Base-by-base conservation (phyloP, 2,888 invertebrate genomes). In the Pomacea canaliculata region DNA sequence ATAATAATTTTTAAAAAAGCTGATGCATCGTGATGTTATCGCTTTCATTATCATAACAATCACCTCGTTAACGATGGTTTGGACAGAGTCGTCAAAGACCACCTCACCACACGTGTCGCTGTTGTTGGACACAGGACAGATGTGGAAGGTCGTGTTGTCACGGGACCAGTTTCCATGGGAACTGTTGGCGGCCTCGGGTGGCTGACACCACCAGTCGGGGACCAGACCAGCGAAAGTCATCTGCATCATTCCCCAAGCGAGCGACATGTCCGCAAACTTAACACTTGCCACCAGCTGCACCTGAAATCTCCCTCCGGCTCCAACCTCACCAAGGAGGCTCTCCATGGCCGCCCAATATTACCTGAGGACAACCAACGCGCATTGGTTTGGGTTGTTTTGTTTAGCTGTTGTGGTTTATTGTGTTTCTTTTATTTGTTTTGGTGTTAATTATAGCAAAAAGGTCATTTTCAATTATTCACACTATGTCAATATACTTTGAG, bases 31-130 rank as follows among this genome's bases (percentile, higher is more conserved):
- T 3, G 37, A 37, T 37, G 37, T n/a, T n/a, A n/a, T n/a, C n/a
- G n/a, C n/a, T n/a, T 23, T 23, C 23, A 51, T 12, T 51, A 10
- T 51, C 13, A 51, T 51, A 51, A 37, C 51, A 79, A 77, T 76
- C 80, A 88, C 88, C 85, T 88, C 85, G 63, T 83, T 84, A 19
- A 87, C 84, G 37, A 88, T 84, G n/a, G 87, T 86, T 10, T 82
- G 85, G 65, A 87, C 83, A 13, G 79, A 80, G 9, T 78, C 74
- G 23, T 82, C 75, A 78, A 83, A 85, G 46, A 51, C 70, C 12
- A 84, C 76, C 7, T 81, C 81, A 18, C 77, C 71, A 78, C 84
- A 84, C 8, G 77, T 70, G 27, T 27, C 63, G 63, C 63, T 27
- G 27, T 27, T 63, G 63, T 63, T 27, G 27, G 63, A 12, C 7